phyloP scores from a whole-genome alignment of 2,888 invertebrate genomes.

The Alloscopus bannaensis region DNA sequence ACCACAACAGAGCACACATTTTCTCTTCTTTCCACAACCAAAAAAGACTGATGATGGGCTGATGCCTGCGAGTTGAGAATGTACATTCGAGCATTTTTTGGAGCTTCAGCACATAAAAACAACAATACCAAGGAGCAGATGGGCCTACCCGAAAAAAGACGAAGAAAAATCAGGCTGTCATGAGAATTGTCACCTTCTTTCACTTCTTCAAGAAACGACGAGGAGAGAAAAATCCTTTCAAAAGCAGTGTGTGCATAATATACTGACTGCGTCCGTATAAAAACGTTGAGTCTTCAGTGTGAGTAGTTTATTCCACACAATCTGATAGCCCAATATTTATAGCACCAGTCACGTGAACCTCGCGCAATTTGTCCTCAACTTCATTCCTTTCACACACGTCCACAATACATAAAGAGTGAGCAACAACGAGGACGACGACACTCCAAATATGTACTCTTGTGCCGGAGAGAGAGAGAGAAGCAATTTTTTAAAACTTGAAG shows the following conservation, averaged over 20 bases:
- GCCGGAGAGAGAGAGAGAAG: too few relatives aligned
- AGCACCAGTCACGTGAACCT: conserved; percentile 70
- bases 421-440: conserved; percentile 34
- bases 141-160: conserved; percentile 46
- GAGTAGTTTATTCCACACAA: conserved; percentile 26
- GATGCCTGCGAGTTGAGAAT: conserved; percentile 35
- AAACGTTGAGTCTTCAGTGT: background rate
- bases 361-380: conserved; percentile 69
- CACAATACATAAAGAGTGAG: conserved; percentile 15
- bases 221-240: background rate
- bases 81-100: too few relatives aligned
- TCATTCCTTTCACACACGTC: conserved; percentile 33
- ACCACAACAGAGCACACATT: conserved; percentile 45
- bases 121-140: conserved; percentile 36
- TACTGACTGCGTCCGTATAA: too few relatives aligned
- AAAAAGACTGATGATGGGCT: conserved; percentile 53
- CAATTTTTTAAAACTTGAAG: too few relatives aligned
- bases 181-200: conserved; percentile 70
- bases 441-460: conserved; percentile 57
- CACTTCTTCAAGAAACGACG: conserved; percentile 17
- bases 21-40: conserved; percentile 24
- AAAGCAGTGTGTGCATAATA: too few relatives aligned
- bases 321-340: conserved; percentile 72
- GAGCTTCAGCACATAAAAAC: background rate
- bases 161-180: conserved; percentile 72